Conservation (phyloP, 1,140 invertebrate genomes). For the Uloborus diversus region DNA sequence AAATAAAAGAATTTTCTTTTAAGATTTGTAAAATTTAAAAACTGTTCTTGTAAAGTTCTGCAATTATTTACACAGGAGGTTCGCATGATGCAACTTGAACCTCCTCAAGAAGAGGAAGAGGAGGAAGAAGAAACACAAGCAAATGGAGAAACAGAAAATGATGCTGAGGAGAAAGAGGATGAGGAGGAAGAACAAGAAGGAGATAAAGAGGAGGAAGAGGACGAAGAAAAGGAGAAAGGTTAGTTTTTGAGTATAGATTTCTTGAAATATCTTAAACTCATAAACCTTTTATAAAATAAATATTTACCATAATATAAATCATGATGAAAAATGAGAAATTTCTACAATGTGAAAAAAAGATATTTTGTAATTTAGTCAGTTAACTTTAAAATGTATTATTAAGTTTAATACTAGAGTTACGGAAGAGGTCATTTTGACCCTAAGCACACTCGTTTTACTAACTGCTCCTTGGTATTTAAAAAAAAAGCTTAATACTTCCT, state of each 20-base stretch:
- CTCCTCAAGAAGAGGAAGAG: slow-evolving; percentile 77
- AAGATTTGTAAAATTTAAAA: not conserved
- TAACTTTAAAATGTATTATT: not conserved
- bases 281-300: not conserved
- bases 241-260: too few relatives aligned
- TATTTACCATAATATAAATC: not conserved
- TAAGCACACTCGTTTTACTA: too few relatives aligned
- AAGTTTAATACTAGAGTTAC: too few relatives aligned
- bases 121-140: slow-evolving; percentile 60
- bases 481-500: too few relatives aligned
- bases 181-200: slow-evolving; percentile 58
- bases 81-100: slow-evolving; percentile 87
- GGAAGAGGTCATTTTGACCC: too few relatives aligned
- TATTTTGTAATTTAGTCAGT: not conserved
- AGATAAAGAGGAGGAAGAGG: slow-evolving; percentile 53
- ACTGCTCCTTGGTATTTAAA: too few relatives aligned
- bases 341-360: too few relatives aligned
- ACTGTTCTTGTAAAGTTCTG: not conserved
- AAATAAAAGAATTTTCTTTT: not conserved
- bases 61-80: slow-evolving; percentile 60
- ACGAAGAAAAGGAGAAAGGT: slow-evolving; percentile 50
- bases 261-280: too few relatives aligned
- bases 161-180: slow-evolving; percentile 58
- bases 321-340: not conserved
- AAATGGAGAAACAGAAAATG: slow-evolving; percentile 49